Percentiles rank a stretch among this genome's conserved stretches.
phyloP scores from a whole-genome alignment of 2,113 vertebrate genomes.

The Lycocorax pyrrhopterus region DNA sequence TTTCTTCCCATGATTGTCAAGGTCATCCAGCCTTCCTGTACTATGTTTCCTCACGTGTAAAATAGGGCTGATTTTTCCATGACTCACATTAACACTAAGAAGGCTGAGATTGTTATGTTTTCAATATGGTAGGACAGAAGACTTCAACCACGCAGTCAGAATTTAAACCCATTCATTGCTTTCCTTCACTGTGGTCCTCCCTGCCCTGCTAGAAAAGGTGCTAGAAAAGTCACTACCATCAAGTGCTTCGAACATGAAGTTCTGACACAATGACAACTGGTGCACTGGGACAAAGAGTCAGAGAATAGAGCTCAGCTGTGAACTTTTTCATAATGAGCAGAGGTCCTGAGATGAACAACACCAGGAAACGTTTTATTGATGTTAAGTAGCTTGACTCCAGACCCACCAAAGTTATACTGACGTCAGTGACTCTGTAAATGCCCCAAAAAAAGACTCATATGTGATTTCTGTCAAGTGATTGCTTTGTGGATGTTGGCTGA shows the following conservation, averaged over 20 bases:
- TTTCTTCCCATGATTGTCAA: background rate
- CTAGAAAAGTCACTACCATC: background rate
- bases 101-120: background rate
- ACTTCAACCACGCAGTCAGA: background rate
- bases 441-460: background rate
- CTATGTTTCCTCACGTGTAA: background rate
- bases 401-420: background rate
- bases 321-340: background rate
- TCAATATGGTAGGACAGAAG: background rate
- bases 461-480: background rate
- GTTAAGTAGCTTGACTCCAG: background rate
- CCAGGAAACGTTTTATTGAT: background rate
- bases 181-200: background rate
- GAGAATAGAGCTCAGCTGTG: background rate
- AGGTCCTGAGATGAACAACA: background rate
- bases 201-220: background rate
- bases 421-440: background rate
- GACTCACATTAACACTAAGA: background rate
- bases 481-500: background rate
- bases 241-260: background rate
- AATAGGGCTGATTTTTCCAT: background rate
- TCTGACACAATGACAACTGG: background rate
- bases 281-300: background rate
- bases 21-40: background rate
- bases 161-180: background rate